phyloP scores from a whole-genome alignment of 2,113 vertebrate species.

The Dipodomys stephensi region DNA sequence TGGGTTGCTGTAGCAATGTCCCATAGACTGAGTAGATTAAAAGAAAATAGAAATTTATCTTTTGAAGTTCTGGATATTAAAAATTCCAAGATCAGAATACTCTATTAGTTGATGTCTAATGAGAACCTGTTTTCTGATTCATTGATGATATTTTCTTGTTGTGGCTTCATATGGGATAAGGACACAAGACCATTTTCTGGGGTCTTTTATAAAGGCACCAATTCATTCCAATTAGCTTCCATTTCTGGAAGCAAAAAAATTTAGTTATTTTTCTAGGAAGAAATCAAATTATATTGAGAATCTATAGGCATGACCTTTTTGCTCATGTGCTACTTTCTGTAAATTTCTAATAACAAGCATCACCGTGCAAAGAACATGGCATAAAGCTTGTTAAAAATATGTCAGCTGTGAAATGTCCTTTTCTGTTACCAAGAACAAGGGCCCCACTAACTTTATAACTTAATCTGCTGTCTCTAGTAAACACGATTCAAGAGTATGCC shows the following conservation, averaged over 20 bases:
- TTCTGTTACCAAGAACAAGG: neutral
- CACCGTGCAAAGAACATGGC: constrained; percentile 22
- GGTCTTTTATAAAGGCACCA: neutral
- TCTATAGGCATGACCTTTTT: neutral
- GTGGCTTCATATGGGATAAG: neutral
- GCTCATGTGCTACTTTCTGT: neutral
- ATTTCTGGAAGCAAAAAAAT: constrained; percentile 47
- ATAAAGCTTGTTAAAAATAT: constrained; percentile 47
- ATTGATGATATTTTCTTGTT: neutral
- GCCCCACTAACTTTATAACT: constrained; percentile 20
- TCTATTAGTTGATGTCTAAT: neutral
- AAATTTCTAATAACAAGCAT: constrained; percentile 50
- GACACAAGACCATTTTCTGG: neutral
- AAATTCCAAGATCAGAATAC: neutral
- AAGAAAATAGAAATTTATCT: neutral
- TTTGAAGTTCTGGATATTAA: neutral
- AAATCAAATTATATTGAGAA: neutral
- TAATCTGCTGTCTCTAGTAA: constrained; percentile 57
- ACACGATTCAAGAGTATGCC: constrained; percentile 27
- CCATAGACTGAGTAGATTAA: neutral
- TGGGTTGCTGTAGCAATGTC: neutral
- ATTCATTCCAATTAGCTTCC: too few species aligned
- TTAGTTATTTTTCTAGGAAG: constrained; percentile 44
- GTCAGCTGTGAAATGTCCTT: constrained; percentile 26
- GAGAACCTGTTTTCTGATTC: neutral